Evolutionary conservation across 2,888 invertebrate species (phyloP), one percentile per base, ranked within the genome.

Genomic region (Argyresthia goedartella): DNA sequence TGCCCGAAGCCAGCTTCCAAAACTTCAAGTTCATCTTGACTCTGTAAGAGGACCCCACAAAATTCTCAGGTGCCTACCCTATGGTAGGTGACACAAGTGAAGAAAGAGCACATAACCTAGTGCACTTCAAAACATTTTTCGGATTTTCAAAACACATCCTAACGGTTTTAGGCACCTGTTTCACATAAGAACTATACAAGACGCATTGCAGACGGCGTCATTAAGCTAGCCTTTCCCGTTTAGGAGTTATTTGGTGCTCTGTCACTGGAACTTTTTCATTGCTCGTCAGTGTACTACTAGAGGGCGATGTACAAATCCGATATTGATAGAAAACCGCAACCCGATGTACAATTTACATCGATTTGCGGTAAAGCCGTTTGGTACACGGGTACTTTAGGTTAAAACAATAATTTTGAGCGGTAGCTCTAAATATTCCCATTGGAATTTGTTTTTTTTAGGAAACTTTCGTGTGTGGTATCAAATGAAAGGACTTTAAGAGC

Each of bases 281-380:
- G n/a, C n/a, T n/a, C n/a, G n/a, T n/a, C n/a, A n/a, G n/a, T n/a
- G n/a, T n/a, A n/a, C n/a, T n/a, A n/a, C n/a, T n/a, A n/a, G n/a
- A n/a, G 33, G 33, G 41, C 15, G 46, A 53, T 42, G 64, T n/a
- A 54, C 50, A 14, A 61, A 64, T 54, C 52, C 55, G 35, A 65
- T 61, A 7, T 43, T 66, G 13, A 63, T 59, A 43, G 61, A 66
- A 36, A 66, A 64, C 47, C 50, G n/a, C n/a, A n/a, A n/a, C n/a
- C n/a, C n/a, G n/a, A n/a, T n/a, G n/a, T n/a, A n/a, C n/a, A n/a
- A n/a, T n/a, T n/a, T 66, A 64, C 47, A 49, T n/a, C n/a, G n/a
- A n/a, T n/a, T n/a, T n/a, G n/a, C n/a, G n/a, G n/a, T 70, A 15
- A 65, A 62, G 49, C 65, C 66, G 35, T 71, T 62, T 53, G 63